A percentile compares a stretch with the other conserved stretches of the same genome.
These are phyloP conservation scores for Elanus axillaris DNA, from an alignment of 2,113 vertebrate species.

Conservation along the genomic window DNA sequence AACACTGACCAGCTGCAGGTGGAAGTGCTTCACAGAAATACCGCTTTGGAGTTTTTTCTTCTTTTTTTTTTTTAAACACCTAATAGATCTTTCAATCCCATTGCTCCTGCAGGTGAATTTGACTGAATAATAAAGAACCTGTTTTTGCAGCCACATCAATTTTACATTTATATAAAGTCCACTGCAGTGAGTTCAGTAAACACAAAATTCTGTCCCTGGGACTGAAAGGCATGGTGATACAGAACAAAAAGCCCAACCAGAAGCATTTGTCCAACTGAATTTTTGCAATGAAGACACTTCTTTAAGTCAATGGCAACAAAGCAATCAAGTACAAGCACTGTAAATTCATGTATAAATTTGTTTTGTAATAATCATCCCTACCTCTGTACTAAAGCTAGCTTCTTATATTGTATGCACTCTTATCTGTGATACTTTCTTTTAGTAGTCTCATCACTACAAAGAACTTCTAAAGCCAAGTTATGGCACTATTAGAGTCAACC, in stretches of 20 bases:
- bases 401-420: slow-evolving; percentile 6
- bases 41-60: neutral
- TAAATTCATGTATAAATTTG: neutral
- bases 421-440: neutral
- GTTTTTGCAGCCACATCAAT: neutral
- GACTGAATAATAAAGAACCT: neutral
- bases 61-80: neutral
- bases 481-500: neutral
- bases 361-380: neutral
- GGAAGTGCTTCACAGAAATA: slow-evolving; percentile 1
- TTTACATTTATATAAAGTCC: neutral
- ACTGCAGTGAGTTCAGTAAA: neutral
- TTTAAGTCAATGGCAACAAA: neutral
- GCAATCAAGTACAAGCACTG: neutral
- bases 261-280: neutral
- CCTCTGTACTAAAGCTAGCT: neutral
- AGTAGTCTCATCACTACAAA: neutral
- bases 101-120: neutral
- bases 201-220: neutral
- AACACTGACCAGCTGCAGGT: slow-evolving; percentile 26
- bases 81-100: neutral
- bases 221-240: neutral
- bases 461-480: slow-evolving; percentile 13
- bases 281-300: neutral
- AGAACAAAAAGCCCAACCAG: neutral